Conservation (phyloP, 2,113 vertebrate species). For the Polypterus senegalus region DNA sequence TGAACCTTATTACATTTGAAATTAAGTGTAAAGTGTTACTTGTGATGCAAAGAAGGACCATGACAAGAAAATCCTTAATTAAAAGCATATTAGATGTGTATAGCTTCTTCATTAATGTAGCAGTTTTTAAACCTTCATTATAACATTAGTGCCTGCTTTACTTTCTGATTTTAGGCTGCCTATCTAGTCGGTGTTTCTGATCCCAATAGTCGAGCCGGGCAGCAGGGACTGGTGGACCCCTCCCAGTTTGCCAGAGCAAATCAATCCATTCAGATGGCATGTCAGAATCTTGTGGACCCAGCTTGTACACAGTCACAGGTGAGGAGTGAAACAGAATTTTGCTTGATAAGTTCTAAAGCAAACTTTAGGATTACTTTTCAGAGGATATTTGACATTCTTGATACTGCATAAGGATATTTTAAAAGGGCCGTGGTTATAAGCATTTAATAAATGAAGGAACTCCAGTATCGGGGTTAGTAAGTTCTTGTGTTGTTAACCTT, state of each 20-base stretch:
- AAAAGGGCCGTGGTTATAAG: too few species aligned
- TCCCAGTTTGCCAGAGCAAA: conserved; percentile 92
- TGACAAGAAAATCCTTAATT: neutral
- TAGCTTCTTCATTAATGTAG: neutral
- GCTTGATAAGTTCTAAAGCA: too few species aligned
- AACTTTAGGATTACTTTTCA: too few species aligned
- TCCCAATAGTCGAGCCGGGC: conserved; percentile 83
- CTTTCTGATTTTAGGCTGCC: conserved; percentile 56
- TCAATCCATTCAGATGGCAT: conserved; percentile 96
- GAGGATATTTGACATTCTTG: too few species aligned
- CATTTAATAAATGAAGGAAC: too few species aligned
- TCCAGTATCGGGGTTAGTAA: too few species aligned
- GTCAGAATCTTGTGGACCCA: conserved; percentile 88
- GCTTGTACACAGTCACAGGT: conserved; percentile 94
- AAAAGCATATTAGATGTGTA: neutral
- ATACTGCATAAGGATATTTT: too few species aligned
- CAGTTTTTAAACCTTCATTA: neutral
- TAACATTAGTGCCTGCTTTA: neutral
- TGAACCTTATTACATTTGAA: too few species aligned
- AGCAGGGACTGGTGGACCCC: conserved; percentile 89
- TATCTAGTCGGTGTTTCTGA: conserved; percentile 88
- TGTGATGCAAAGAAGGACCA: neutral
- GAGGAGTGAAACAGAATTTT: too few species aligned
- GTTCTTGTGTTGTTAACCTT: too few species aligned
- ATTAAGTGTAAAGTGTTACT: neutral